Evolutionary conservation across 2,888 invertebrate genomes (phyloP).

Genomic region (Sesia apiformis): DNA sequence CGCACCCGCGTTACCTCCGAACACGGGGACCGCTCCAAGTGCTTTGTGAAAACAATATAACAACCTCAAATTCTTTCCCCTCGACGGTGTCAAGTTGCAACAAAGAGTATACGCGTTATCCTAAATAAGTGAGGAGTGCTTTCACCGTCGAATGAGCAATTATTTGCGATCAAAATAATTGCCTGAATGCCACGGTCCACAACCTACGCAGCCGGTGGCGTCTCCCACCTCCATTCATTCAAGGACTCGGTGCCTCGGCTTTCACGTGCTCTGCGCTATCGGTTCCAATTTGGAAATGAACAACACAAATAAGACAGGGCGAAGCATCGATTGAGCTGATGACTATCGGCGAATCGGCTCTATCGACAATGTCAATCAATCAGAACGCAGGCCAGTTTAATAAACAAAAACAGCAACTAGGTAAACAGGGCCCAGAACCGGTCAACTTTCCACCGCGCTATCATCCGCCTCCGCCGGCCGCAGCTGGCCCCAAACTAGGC

Average conservation of each 20-base stretch:
- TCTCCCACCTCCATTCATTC: conserved; percentile 65
- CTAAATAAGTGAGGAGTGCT: background rate
- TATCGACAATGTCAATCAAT: conserved; percentile 68
- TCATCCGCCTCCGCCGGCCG: conserved; percentile 84
- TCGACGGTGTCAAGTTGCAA: background rate
- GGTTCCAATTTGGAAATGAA: conserved; percentile 44
- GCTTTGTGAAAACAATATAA: conserved; percentile 36
- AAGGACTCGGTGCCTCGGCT: conserved; percentile 65
- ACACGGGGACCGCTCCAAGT: conserved; percentile 26
- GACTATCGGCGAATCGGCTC: conserved; percentile 33
- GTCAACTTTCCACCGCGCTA: conserved; percentile 82
- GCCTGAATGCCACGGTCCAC: conserved; percentile 69
- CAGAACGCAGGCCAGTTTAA: conserved; percentile 63
- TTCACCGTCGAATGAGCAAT: background rate
- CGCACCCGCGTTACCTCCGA: conserved; percentile 43
- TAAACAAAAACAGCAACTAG: conserved; percentile 69
- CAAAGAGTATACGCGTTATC: background rate
- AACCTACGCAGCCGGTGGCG: conserved; percentile 67
- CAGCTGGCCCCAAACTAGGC: conserved; percentile 75
- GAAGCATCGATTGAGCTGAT: conserved; percentile 43
- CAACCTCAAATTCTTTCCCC: conserved; percentile 17
- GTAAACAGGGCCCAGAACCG: conserved; percentile 70
- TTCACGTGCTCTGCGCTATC: conserved; percentile 37
- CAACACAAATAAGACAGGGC: conserved; percentile 23
- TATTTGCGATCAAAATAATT: conserved; percentile 26